phyloP scores from a whole-genome alignment of 2,113 vertebrate species.

The Dasypus novemcinctus region DNA sequence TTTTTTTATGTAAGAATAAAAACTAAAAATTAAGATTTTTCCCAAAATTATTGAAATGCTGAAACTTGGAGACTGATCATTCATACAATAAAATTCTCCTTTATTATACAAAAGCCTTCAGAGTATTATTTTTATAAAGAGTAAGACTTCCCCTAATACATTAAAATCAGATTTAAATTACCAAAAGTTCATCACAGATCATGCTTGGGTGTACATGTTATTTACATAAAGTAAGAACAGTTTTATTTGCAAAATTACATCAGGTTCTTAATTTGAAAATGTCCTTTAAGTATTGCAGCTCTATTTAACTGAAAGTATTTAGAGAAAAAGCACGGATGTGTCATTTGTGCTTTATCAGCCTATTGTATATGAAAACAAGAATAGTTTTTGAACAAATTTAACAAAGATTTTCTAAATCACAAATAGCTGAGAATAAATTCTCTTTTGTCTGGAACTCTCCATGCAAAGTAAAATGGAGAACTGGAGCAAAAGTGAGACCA shows the following conservation, averaged over 20 bases:
- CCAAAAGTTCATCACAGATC: neutral
- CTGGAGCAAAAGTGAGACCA: neutral
- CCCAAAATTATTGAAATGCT: neutral
- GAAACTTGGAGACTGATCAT: conserved; percentile 37
- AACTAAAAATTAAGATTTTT: neutral
- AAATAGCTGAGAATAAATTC: neutral
- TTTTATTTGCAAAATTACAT: neutral
- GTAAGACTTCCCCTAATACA: neutral
- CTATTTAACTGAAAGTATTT: neutral
- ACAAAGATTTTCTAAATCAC: neutral
- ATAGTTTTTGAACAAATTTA: neutral
- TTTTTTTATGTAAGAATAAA: neutral
- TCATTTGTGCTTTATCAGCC: neutral
- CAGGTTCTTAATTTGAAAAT: neutral
- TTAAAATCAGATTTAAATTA: conserved; percentile 6
- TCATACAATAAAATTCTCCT: conserved; percentile 33
- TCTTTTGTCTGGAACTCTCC: neutral
- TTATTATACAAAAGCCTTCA: conserved; percentile 3
- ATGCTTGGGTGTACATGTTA: neutral
- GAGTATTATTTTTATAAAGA: conserved; percentile 16
- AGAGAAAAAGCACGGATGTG: neutral
- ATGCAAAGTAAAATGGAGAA: neutral
- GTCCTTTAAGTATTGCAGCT: neutral
- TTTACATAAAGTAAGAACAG: neutral
- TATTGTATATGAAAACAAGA: neutral